phyloP scores from a whole-genome alignment of 1,140 invertebrate genomes.

The Leptopilina boulardi region DNA sequence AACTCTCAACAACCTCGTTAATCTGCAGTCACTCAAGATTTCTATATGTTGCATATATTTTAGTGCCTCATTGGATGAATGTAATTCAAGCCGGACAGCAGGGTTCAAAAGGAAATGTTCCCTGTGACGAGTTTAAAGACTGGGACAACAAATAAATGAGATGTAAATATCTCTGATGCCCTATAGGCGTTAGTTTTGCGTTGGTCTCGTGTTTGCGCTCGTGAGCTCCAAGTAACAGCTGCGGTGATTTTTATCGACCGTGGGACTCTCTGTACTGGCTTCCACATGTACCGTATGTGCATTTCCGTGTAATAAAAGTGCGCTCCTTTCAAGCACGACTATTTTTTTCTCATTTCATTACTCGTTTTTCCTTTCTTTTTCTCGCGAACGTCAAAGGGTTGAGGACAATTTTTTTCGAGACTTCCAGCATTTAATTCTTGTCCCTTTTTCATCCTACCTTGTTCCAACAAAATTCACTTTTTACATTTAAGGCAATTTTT shows the following conservation, averaged over 20 bases:
- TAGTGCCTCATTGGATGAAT: neutral
- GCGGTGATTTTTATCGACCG: conserved; percentile 65
- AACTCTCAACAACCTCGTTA: neutral
- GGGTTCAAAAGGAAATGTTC: conserved; percentile 25
- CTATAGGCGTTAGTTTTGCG: conserved; percentile 37
- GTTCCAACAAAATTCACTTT: neutral
- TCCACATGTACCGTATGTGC: conserved; percentile 29
- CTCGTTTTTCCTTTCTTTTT: neutral
- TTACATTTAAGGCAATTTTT: neutral
- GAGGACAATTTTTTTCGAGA: neutral
- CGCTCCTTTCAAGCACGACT: neutral
- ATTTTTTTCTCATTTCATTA: neutral
- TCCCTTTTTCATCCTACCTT: neutral
- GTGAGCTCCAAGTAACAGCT: conserved; percentile 52
- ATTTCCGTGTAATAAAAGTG: conserved; percentile 46
- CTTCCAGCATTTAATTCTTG: neutral
- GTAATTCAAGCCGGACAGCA: neutral
- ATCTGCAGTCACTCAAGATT: neutral
- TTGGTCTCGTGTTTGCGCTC: conserved; percentile 40
- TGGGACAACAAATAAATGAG: conserved; percentile 32
- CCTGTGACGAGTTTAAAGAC: conserved; percentile 41
- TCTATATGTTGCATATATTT: neutral
- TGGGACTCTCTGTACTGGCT: conserved; percentile 51
- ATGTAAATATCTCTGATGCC: conserved; percentile 35
- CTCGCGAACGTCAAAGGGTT: conserved; percentile 1